These are phyloP conservation scores for Pecten maximus DNA, from an alignment of 2,888 invertebrate species.

Conservation along the genomic window DNA sequence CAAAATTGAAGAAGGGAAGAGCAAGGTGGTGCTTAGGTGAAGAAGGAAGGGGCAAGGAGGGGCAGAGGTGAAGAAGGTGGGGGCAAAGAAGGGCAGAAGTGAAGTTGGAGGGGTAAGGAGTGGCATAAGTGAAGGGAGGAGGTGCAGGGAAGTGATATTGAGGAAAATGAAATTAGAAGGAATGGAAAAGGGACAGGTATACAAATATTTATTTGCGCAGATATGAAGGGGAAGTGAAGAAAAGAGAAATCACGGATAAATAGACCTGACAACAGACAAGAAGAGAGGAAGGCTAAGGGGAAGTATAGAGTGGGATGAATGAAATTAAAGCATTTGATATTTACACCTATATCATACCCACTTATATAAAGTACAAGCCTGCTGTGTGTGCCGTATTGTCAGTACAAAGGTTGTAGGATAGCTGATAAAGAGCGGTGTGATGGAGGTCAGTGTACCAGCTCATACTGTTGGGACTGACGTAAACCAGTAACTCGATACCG, in stretches of 20 bases:
- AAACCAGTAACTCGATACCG: neutral
- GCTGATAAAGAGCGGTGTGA: neutral
- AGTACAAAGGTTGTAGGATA: conserved; percentile 13
- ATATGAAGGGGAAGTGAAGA: neutral
- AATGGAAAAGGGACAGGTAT: conserved; percentile 17
- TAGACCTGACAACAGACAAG: too few species aligned
- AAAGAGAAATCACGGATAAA: neutral
- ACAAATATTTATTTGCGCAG: too few species aligned
- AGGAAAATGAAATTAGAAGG: neutral
- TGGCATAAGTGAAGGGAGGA: neutral
- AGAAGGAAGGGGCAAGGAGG: neutral
- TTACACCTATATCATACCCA: neutral
- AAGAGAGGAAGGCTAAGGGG: neutral
- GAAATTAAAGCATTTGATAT: neutral
- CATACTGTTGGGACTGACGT: neutral
- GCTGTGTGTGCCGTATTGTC: neutral
- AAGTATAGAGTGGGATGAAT: neutral
- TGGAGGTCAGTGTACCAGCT: conserved; percentile 22
- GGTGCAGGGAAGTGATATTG: neutral
- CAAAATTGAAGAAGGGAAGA: conserved; percentile 6
- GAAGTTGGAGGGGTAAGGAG: neutral
- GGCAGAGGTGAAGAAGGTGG: neutral
- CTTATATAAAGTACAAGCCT: neutral
- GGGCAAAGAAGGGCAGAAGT: neutral
- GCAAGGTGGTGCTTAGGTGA: neutral